Evolutionary conservation across 2,888 invertebrate species (phyloP).

Genomic region (Macrostomum cliftonense): DNA sequence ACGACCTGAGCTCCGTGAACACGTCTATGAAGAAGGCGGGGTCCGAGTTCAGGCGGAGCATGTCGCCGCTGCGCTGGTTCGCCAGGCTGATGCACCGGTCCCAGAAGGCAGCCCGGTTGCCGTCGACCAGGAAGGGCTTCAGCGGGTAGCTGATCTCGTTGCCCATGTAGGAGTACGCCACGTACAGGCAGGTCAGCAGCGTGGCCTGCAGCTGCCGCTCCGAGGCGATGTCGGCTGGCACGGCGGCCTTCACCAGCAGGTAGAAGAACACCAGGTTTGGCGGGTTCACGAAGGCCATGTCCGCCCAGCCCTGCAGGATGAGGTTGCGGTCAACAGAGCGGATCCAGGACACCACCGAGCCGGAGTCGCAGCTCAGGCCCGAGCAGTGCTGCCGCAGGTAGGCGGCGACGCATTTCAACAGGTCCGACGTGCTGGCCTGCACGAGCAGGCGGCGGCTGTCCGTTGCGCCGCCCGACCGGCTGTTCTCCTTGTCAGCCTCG

Average conservation of each 20-base stretch:
- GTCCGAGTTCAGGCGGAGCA: slow-evolving; percentile 92
- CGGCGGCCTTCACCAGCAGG: slow-evolving; percentile 81
- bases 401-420: slow-evolving; percentile 85
- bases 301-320: slow-evolving; percentile 93
- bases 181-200: slow-evolving; percentile 87
- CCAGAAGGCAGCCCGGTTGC: slow-evolving; percentile 81
- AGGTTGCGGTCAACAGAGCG: slow-evolving; percentile 85
- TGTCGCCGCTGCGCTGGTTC: slow-evolving; percentile 57
- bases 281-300: slow-evolving; percentile 91
- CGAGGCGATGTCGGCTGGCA: slow-evolving; percentile 38
- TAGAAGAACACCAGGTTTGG: slow-evolving; percentile 98
- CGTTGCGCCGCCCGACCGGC: too few species aligned
- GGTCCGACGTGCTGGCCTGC: slow-evolving; percentile 90
- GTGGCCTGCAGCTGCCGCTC: slow-evolving; percentile 31
- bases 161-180: slow-evolving; percentile 98
- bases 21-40: slow-evolving; percentile 95
- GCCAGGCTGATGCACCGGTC: slow-evolving; percentile 71
- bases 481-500: too few species aligned
- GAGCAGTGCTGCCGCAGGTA: slow-evolving; percentile 68
- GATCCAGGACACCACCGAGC: slow-evolving; percentile 94
- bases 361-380: slow-evolving; percentile 78
- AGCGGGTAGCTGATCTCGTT: slow-evolving; percentile 93
- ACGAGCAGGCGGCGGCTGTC: slow-evolving; percentile 26
- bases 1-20: slow-evolving; percentile 75
- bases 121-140: slow-evolving; percentile 79